A percentile compares a stretch with the other conserved stretches of the same genome.
Conservation (phyloP, 2,113 vertebrate species). For the Lasiurus cinereus region DNA sequence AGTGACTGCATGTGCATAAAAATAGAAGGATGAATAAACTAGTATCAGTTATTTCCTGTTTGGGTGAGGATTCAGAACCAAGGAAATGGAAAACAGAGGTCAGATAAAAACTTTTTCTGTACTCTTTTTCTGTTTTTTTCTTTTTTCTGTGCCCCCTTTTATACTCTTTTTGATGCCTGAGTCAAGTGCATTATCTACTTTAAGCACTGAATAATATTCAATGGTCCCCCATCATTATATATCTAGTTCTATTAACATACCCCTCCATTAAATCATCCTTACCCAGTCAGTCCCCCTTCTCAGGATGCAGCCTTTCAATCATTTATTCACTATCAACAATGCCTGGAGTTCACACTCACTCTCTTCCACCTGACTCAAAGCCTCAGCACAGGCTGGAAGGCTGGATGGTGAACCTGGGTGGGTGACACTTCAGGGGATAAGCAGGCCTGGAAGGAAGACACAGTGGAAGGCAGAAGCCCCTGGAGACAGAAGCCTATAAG, state of each 20-base stretch:
- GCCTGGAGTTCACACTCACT: background rate
- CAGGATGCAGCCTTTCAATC: background rate
- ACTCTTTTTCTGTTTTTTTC: background rate
- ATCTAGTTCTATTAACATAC: background rate
- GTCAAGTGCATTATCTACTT: background rate
- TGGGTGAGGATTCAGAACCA: background rate
- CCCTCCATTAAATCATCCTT: background rate
- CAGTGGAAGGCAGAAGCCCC: background rate
- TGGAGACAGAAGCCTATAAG: background rate
- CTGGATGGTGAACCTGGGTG: background rate
- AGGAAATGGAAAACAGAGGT: background rate
- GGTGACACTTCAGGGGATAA: background rate
- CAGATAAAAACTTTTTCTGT: background rate
- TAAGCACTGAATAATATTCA: background rate
- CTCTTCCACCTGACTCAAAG: background rate
- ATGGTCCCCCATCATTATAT: background rate
- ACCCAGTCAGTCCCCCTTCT: background rate
- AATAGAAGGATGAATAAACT: background rate
- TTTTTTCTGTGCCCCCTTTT: background rate
- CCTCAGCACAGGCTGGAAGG: background rate
- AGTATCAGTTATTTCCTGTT: background rate
- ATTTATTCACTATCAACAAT: background rate
- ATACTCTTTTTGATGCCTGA: background rate
- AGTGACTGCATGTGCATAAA: background rate
- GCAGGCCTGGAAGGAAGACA: background rate